These are phyloP conservation scores for Parochlus steinenii DNA, from an alignment of 2,888 invertebrate species.

Conservation along the genomic window DNA sequence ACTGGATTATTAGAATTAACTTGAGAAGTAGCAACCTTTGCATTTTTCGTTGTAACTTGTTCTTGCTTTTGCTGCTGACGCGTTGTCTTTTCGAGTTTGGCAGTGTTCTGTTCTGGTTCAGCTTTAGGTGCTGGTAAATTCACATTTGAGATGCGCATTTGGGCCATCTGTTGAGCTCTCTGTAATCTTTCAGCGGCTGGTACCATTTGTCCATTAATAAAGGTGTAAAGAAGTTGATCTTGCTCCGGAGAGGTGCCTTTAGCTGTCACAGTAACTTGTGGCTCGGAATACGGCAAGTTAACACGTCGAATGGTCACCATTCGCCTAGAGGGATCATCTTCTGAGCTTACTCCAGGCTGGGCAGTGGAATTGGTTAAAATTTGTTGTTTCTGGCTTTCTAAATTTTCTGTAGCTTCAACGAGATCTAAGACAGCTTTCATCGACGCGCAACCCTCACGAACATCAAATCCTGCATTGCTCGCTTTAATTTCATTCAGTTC, in stretches of 20 bases:
- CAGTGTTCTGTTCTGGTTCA: too few relatives aligned
- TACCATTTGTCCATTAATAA: constrained; percentile 42
- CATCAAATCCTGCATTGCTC: constrained; percentile 1
- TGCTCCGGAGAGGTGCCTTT: constrained; percentile 57
- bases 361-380: too few relatives aligned
- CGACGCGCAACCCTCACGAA: constrained; percentile 2
- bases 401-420: background rate
- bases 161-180: constrained; percentile 5
- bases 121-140: too few relatives aligned
- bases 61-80: too few relatives aligned
- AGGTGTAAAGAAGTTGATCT: constrained; percentile 54
- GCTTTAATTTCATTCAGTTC: background rate
- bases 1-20: too few relatives aligned
- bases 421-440: constrained; percentile 4
- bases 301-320: constrained; percentile 59
- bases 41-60: too few relatives aligned
- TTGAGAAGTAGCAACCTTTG: too few relatives aligned
- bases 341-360: too few relatives aligned
- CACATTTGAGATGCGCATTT: too few relatives aligned
- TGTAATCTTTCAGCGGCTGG: constrained; percentile 13
- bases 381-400: background rate
- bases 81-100: too few relatives aligned
- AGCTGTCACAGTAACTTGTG: constrained; percentile 59
- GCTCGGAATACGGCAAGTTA: constrained; percentile 47
- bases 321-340: constrained; percentile 27